Evolutionary conservation across 2,888 invertebrate species (phyloP), one percentile per base, ranked within the genome.

Genomic region (Tinea pellionella): DNA sequence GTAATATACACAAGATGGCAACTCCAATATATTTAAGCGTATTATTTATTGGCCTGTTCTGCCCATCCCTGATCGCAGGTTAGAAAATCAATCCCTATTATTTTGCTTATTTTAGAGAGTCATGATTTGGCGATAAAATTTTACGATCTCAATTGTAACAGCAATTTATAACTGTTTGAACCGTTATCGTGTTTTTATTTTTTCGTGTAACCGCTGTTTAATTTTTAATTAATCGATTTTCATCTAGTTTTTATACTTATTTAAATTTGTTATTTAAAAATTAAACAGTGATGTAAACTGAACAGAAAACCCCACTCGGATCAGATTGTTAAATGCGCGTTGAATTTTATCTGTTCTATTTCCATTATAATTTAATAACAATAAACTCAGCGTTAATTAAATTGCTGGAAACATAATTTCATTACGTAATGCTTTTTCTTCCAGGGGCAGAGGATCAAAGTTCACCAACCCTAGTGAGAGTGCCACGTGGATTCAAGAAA

Each of bases 41-140:
- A 53, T 62, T 73, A 62, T 65, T 72, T 59, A 61, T 72, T 42
- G 67, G 69, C 65, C 71, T 69, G 57, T 65, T 63, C 62, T 62
- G 66, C 66, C 63, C 69, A 61, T 68, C 71, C 67, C 68, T 73
- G 62, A 69, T 70, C 62, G 72, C 78, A 82, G 83, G 82, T 82
- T 70, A 69, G 72, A 72, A 75, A 19, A 7, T 24, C 9, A 13
- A 69, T 65, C 63, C 30, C 58, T 57, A 51, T 61, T 13, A 41
- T 61, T 58, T 57, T 24, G 24, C 2, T 24, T 24, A 24, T 24
- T 3, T 6, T 2, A 37, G n/a, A 37, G 9, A 9, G 37, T 58
- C 24, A 24, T 37, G 37, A 37, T 37, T 37, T 37, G 37, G 37
- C 37, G 37, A 37, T 37, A 2, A 37, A 37, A 37, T 30, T 30